Evolutionary conservation across 2,113 vertebrate genomes (phyloP).

Genomic region (Scolopax mira): DNA sequence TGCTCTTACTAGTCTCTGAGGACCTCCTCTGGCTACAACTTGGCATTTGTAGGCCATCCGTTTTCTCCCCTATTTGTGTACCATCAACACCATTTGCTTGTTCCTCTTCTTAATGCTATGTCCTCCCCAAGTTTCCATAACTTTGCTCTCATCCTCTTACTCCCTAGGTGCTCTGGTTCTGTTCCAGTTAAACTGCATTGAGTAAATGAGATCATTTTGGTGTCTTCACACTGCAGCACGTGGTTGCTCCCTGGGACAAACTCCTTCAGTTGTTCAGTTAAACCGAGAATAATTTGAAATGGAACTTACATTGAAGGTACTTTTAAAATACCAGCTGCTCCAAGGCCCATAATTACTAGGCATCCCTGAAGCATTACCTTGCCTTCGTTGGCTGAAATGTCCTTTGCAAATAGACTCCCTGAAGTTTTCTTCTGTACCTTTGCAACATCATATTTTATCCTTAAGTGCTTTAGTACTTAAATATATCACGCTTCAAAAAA

Average conservation of each 20-base stretch:
- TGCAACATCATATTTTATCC: not conserved
- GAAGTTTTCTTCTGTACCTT: not conserved
- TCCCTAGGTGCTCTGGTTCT: not conserved
- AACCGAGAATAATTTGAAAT: not conserved
- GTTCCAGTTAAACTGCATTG: not conserved
- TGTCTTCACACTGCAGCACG: not conserved
- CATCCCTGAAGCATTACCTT: not conserved
- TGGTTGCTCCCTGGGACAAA: not conserved
- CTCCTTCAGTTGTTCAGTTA: not conserved
- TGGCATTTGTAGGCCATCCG: not conserved
- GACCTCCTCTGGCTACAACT: not conserved
- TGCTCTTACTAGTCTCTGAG: not conserved
- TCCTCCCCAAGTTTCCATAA: not conserved
- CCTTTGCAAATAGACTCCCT: not conserved
- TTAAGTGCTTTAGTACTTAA: not conserved
- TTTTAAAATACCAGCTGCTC: not conserved
- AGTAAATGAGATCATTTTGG: not conserved
- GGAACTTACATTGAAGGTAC: not conserved
- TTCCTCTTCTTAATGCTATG: not conserved
- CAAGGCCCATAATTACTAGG: not conserved
- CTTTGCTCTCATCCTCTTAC: not conserved
- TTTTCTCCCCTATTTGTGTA: not conserved
- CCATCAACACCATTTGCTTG: not conserved
- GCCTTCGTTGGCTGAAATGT: not conserved
- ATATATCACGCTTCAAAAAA: not conserved